phyloP scores from a whole-genome alignment of 2,113 vertebrate species.

The Meriones unguiculatus region DNA sequence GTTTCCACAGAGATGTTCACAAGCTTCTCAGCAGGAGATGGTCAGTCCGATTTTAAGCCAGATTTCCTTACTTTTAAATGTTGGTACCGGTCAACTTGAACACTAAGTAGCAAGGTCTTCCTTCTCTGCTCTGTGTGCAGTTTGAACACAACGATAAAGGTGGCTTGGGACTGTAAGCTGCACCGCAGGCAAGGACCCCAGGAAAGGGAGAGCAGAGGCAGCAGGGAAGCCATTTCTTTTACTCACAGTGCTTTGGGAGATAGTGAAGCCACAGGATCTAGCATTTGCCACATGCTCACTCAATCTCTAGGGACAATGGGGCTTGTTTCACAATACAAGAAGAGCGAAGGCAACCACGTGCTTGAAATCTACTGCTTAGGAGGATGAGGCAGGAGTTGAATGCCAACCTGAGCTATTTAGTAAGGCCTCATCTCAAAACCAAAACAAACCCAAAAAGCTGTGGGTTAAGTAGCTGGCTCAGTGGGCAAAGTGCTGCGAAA shows the following conservation, averaged over 20 bases:
- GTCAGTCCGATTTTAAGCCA: not conserved
- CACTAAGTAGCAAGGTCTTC: not conserved
- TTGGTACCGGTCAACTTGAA: not conserved
- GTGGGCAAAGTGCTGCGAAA: too few species aligned
- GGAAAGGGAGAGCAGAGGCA: not conserved
- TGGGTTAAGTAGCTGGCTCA: not conserved
- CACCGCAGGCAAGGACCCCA: not conserved
- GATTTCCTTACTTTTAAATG: constrained; percentile 37
- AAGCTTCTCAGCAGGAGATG: not conserved
- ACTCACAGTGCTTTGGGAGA: not conserved
- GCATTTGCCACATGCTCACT: not conserved
- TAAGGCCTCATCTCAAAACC: not conserved
- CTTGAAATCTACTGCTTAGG: not conserved
- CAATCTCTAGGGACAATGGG: not conserved
- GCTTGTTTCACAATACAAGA: not conserved
- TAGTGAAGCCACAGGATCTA: not conserved
- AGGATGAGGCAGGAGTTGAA: not conserved
- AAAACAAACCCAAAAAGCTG: not conserved
- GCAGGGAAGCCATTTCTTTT: not conserved
- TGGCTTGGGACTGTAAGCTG: not conserved
- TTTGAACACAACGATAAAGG: not conserved
- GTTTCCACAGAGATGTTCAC: not conserved
- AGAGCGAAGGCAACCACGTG: not conserved
- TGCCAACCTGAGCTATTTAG: not conserved
- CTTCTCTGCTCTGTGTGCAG: not conserved